Evolutionary conservation across 2,888 invertebrate species (phyloP).

Genomic region (Philhelius pedissequus): DNA sequence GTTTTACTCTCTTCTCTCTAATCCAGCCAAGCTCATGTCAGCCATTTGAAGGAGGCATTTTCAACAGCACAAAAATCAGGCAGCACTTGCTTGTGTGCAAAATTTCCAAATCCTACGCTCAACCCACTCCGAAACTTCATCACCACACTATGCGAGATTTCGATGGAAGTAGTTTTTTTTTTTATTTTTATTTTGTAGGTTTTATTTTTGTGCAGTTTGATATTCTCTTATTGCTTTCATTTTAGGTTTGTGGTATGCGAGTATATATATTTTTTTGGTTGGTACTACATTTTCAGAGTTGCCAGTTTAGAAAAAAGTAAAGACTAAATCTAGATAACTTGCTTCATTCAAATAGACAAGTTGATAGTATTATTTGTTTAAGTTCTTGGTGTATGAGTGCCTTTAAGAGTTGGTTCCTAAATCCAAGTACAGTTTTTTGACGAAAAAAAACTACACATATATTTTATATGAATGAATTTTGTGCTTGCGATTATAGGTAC

Average conservation of each 20-base stretch:
- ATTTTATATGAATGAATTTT: too few species aligned
- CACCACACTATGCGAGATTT: neutral
- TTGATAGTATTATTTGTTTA: too few species aligned
- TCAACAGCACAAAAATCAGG: constrained; percentile 46
- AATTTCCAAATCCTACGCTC: neutral
- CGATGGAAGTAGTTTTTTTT: neutral
- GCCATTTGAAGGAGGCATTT: constrained; percentile 52
- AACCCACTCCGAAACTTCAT: neutral
- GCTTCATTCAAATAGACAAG: too few species aligned
- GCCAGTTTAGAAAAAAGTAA: constrained; percentile 7
- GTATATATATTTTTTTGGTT: neutral
- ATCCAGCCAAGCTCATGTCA: constrained; percentile 33
- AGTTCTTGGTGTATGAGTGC: too few species aligned
- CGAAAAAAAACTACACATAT: too few species aligned
- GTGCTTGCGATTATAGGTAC: too few species aligned
- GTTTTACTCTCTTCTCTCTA: constrained; percentile 46
- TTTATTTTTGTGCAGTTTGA: constrained; percentile 15
- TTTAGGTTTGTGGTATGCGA: constrained; percentile 28
- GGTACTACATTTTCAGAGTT: neutral
- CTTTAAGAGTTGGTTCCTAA: too few species aligned
- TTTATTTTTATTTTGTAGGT: neutral
- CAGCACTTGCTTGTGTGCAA: constrained; percentile 46
- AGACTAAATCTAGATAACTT: too few species aligned
- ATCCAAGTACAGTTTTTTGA: too few species aligned
- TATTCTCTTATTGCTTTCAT: constrained; percentile 36